These are phyloP conservation scores for Colostygia pectinataria DNA, from an alignment of 2,888 invertebrate species.

Conservation along the genomic window DNA sequence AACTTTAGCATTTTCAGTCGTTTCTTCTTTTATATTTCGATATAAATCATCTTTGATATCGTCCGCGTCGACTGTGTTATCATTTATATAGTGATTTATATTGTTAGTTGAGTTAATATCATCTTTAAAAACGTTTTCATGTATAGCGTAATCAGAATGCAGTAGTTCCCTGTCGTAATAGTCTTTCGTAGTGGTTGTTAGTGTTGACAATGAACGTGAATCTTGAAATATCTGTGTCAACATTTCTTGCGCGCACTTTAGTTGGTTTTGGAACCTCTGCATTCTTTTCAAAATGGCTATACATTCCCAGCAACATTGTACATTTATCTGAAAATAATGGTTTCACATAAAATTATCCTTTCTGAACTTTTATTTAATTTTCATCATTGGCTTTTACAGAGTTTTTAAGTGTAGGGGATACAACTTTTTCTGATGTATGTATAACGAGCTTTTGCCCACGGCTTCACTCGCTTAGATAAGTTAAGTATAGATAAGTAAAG, in stretches of 20 bases:
- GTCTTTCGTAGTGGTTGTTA: slow-evolving; percentile 17
- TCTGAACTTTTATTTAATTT: no score
- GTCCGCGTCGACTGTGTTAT: background rate
- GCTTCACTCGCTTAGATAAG: no score
- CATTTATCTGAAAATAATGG: no score
- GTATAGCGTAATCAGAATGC: background rate
- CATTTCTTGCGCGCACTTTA: slow-evolving; percentile 22
- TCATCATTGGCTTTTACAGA: no score
- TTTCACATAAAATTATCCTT: no score
- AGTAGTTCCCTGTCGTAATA: slow-evolving; percentile 24
- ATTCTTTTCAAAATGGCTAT: slow-evolving; percentile 30
- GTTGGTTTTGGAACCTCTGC: slow-evolving; percentile 31
- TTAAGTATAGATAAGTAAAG: no score
- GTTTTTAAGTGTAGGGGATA: no score
- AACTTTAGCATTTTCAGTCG: background rate
- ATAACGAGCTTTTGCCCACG: no score
- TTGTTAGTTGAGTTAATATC: no score
- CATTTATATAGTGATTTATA: no score
- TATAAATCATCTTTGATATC: background rate
- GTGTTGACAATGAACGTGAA: slow-evolving; percentile 15
- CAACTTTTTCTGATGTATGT: no score
- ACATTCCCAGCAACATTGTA: slow-evolving; percentile 37
- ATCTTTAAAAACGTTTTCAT: background rate
- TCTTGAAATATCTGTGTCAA: slow-evolving; percentile 1
- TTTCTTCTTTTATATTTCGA: background rate